phyloP scores from a whole-genome alignment of 2,113 vertebrate species.

The Ardeotis arabs region DNA sequence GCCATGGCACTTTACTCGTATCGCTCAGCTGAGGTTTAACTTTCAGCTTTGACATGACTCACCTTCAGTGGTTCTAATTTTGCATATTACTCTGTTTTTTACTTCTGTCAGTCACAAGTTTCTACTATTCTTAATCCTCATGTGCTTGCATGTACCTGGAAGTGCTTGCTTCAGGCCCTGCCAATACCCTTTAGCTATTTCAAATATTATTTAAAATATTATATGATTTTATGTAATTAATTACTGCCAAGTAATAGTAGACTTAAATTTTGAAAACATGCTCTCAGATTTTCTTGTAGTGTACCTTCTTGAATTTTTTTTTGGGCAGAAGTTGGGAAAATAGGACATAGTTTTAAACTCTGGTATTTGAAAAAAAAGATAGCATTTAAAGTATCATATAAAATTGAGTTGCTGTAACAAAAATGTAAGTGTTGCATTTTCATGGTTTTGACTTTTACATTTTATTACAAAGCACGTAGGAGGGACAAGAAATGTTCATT shows the following conservation, averaged over 20 bases:
- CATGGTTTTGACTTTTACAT: background rate
- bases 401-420: background rate
- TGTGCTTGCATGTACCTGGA: background rate
- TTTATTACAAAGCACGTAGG: background rate
- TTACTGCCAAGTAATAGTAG: background rate
- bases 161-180: background rate
- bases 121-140: background rate
- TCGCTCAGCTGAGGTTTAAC: background rate
- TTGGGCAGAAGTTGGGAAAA: background rate
- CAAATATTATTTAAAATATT: background rate
- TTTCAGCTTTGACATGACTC: background rate
- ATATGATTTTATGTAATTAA: background rate
- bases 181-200: background rate
- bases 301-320: background rate
- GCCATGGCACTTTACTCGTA: background rate
- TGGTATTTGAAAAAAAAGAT: background rate
- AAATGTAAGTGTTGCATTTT: background rate
- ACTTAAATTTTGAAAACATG: background rate
- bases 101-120: background rate
- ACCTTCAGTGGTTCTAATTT: background rate
- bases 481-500: background rate
- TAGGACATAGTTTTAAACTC: background rate
- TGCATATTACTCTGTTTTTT: background rate
- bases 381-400: background rate
- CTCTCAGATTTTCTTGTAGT: background rate